Percentiles rank a stretch among this genome's conserved stretches.
Evolutionary conservation across 92 coral and sea anemone species (phyloP).

Genomic region (Paragorgia papillata): DNA sequence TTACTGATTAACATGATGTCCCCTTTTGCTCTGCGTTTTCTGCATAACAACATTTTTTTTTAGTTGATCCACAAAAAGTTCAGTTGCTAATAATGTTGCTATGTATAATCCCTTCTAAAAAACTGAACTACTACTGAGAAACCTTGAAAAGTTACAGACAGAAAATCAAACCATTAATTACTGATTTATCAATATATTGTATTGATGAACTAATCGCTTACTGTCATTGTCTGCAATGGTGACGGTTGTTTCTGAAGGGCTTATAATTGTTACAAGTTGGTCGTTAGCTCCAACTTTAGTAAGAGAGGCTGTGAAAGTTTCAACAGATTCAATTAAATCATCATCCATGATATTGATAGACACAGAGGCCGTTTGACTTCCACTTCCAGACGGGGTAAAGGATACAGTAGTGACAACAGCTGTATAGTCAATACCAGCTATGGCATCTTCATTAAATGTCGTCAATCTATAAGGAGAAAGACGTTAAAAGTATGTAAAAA

Average conservation of each 20-base stretch:
- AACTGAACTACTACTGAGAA: no score
- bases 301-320: slow-evolving; percentile 28
- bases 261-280: background rate
- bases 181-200: no score
- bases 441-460: background rate
- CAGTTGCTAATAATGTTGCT: no score
- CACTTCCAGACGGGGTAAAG: slow-evolving; percentile 16
- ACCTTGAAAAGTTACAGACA: no score
- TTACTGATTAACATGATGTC: no score
- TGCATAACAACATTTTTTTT: no score
- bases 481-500: background rate
- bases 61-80: no score
- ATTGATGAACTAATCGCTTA: no score
- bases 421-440: background rate
- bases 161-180: no score
- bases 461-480: background rate
- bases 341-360: background rate
- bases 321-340: slow-evolving; percentile 5
- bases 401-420: background rate
- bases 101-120: no score
- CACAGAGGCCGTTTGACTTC: background rate
- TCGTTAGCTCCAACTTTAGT: background rate
- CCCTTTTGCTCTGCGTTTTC: no score
- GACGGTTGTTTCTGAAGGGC: slow-evolving; percentile 13
- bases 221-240: slow-evolving; percentile 19